phyloP scores from a whole-genome alignment of 2,797 vertebrate genomes.

The Pantherophis vulpinus region DNA sequence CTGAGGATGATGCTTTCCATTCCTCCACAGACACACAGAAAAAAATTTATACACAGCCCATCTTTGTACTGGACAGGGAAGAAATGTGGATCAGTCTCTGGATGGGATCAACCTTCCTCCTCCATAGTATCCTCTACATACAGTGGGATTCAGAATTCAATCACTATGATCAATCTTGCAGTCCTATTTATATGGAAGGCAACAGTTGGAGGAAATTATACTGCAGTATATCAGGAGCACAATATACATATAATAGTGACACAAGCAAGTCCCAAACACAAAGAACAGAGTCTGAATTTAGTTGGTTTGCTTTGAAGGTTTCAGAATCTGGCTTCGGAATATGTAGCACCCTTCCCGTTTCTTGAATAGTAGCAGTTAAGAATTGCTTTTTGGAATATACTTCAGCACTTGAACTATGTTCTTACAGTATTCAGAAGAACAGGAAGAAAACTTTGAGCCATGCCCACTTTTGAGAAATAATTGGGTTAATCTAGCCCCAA shows the following conservation, averaged over 20 bases:
- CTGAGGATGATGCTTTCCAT: neutral
- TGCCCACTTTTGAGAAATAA: neutral
- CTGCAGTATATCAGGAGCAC: neutral
- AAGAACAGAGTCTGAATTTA: neutral
- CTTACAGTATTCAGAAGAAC: neutral
- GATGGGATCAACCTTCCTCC: neutral
- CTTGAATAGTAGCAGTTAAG: neutral
- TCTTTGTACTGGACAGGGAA: neutral
- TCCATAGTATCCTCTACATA: neutral
- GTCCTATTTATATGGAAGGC: neutral
- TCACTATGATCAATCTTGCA: neutral
- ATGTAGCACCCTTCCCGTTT: neutral
- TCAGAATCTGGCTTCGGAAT: neutral
- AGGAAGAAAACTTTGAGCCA: neutral
- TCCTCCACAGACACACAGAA: neutral
- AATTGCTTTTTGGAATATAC: neutral
- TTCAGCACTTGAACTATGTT: slow-evolving; percentile 5
- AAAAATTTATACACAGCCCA: neutral
- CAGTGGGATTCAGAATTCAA: neutral
- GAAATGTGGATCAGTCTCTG: neutral
- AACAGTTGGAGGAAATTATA: neutral
- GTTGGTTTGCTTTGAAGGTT: neutral
- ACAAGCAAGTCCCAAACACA: neutral
- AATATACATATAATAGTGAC: neutral
- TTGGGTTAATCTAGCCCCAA: neutral